These are phyloP conservation scores for Zootoca vivipara DNA, from an alignment of 2,113 vertebrate genomes.

Conservation along the genomic window DNA sequence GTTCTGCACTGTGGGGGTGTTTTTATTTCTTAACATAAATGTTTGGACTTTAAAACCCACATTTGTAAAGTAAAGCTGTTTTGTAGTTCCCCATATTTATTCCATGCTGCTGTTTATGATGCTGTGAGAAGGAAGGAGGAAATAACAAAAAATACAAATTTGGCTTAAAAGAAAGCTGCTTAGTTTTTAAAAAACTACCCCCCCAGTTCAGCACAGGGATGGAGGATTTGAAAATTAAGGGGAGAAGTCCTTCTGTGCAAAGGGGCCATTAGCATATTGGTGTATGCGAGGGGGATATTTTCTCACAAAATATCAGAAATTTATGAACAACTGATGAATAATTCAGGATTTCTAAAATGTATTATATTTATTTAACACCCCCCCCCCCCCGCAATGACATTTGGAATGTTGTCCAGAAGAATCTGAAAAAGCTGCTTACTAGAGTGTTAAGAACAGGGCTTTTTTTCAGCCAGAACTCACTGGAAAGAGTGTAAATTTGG, in stretches of 20 bases:
- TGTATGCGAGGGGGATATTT: neutral
- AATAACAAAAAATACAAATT: conserved; percentile 51
- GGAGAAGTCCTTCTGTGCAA: too few species aligned
- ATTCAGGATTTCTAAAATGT: neutral
- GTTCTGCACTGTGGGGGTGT: conserved; percentile 42
- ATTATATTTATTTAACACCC: neutral
- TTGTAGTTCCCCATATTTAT: conserved; percentile 64
- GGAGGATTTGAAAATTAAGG: neutral
- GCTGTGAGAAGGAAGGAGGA: conserved; percentile 52
- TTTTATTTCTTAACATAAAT: neutral
- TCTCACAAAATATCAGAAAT: neutral
- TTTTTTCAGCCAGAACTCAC: neutral
- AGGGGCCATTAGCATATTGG: too few species aligned
- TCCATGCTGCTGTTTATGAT: conserved; percentile 55
- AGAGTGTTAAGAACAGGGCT: neutral
- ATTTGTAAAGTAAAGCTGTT: conserved; percentile 51
- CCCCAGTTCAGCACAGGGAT: neutral
- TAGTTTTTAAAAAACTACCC: neutral
- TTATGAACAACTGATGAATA: neutral
- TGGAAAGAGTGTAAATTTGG: too few species aligned
- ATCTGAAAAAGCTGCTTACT: neutral
- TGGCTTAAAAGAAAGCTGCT: conserved; percentile 21
- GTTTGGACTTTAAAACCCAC: conserved; percentile 32
- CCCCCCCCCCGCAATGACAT: neutral
- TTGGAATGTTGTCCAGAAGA: neutral